These are phyloP conservation scores for Campoplex nolae DNA, from an alignment of 2,888 invertebrate species.

Conservation along the genomic window DNA sequence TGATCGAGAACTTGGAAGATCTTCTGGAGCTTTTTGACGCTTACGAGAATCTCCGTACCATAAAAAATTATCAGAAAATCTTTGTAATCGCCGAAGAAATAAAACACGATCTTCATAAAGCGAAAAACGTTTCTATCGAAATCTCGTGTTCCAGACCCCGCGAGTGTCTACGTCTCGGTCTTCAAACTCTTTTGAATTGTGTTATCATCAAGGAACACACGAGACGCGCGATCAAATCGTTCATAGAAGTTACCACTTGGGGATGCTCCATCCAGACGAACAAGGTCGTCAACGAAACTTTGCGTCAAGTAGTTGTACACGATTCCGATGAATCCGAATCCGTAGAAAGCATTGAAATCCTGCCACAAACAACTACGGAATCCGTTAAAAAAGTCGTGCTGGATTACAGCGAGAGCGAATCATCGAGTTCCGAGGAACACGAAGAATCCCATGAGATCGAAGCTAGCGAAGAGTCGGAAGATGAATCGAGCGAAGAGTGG, in stretches of 20 bases:
- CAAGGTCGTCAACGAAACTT: background rate
- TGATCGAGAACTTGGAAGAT: conserved; percentile 70
- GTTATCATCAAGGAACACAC: conserved; percentile 41
- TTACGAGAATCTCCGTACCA: conserved; percentile 67
- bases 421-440: background rate
- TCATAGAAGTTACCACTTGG: conserved; percentile 32
- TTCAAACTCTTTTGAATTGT: conserved; percentile 66
- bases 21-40: conserved; percentile 69
- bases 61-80: conserved; percentile 40
- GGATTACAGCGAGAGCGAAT: background rate
- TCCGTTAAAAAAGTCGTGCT: background rate
- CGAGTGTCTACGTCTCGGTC: conserved; percentile 69
- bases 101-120: conserved; percentile 52
- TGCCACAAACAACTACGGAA: background rate
- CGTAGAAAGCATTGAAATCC: background rate
- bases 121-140: conserved; percentile 67
- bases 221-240: conserved; percentile 48
- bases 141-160: conserved; percentile 71
- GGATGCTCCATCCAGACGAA: conserved; percentile 7
- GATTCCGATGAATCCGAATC: background rate
- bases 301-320: background rate
- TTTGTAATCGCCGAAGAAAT: conserved; percentile 51
- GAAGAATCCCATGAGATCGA: background rate
- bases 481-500: background rate
- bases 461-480: background rate